Conservation (phyloP, 2,113 vertebrate genomes). For the Pygoscelis antarcticus region DNA sequence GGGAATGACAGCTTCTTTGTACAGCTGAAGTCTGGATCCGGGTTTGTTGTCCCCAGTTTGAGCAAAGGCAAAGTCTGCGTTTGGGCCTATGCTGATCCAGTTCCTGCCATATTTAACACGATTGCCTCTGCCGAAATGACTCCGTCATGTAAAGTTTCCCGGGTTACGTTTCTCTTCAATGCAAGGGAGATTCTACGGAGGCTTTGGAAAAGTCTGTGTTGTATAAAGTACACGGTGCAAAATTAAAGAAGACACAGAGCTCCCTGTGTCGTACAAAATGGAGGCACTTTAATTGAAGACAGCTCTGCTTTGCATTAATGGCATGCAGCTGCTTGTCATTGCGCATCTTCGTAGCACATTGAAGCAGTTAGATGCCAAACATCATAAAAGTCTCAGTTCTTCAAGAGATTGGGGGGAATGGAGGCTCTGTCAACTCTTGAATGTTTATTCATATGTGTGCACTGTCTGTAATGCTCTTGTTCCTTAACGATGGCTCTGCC, state of each 20-base stretch:
- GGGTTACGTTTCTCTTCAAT: background rate
- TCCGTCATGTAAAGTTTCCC: fast-evolving
- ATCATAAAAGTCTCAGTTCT: background rate
- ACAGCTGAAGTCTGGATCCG: background rate
- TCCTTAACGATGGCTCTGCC: background rate
- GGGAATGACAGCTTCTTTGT: background rate
- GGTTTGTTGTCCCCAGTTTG: background rate
- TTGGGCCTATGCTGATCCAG: fast-evolving
- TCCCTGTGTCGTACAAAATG: fast-evolving
- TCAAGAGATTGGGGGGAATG: fast-evolving
- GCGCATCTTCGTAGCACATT: background rate
- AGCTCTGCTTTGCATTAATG: background rate
- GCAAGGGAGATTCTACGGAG: background rate
- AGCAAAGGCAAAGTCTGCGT: background rate
- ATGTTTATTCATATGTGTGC: background rate
- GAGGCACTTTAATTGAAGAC: background rate
- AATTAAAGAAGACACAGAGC: background rate
- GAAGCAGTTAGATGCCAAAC: background rate
- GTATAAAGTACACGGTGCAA: fast-evolving
- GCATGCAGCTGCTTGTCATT: background rate
- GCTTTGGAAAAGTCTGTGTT: background rate
- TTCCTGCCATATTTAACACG: background rate
- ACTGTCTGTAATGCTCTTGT: background rate
- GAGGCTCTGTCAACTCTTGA: background rate
- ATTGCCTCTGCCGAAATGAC: background rate